Conservation (phyloP, 2,888 invertebrate genomes). For the Erebia ligea region DNA sequence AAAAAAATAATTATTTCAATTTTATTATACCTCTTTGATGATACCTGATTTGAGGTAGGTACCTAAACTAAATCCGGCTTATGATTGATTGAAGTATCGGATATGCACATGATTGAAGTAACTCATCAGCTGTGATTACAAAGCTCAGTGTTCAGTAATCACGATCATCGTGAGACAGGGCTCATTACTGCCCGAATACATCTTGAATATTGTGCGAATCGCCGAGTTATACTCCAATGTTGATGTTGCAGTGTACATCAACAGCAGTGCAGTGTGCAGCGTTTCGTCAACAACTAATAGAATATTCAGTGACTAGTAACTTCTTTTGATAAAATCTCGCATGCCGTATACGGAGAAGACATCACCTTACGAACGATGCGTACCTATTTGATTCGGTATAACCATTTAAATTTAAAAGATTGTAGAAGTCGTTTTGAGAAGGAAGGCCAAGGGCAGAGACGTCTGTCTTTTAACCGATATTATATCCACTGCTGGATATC, state of each 20-base stretch:
- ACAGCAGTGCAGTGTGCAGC: too few species aligned
- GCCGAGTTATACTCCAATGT: neutral
- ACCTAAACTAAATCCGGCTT: neutral
- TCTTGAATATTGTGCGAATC: neutral
- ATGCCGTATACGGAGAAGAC: neutral
- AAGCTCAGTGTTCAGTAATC: conserved; percentile 30
- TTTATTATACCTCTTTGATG: too few species aligned
- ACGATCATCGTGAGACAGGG: conserved; percentile 35
- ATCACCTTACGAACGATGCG: neutral
- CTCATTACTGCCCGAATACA: conserved; percentile 31
- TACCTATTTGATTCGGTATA: neutral
- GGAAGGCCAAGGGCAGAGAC: neutral
- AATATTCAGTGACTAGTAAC: conserved; percentile 6
- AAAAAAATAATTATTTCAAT: too few species aligned
- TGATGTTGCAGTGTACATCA: neutral
- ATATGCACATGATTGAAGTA: conserved; percentile 16
- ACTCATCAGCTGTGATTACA: conserved; percentile 31
- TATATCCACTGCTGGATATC: too few species aligned
- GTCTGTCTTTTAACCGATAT: too few species aligned
- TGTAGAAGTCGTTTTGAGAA: neutral
- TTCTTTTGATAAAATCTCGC: conserved; percentile 13
- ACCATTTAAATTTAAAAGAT: neutral
- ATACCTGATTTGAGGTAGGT: too few species aligned
- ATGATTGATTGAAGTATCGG: too few species aligned
- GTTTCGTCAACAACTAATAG: conserved; percentile 11